Percentiles rank a stretch among this genome's conserved stretches.
Conservation (phyloP, 2,113 vertebrate genomes). For the Typhlomys cinereus region DNA sequence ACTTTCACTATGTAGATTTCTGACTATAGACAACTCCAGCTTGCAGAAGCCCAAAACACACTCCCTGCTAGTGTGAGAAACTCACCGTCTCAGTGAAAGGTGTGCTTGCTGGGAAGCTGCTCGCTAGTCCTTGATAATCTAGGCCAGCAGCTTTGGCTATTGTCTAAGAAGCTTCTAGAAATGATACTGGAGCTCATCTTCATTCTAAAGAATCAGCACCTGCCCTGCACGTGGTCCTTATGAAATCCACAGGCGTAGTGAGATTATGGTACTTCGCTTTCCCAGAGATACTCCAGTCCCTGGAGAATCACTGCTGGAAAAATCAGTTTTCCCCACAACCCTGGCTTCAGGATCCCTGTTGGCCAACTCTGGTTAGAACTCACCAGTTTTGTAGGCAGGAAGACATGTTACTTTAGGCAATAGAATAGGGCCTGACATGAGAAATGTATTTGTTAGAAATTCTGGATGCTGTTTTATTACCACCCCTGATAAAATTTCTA, state of each 20-base stretch:
- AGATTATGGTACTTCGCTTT: neutral
- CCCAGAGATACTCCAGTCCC: too few species aligned
- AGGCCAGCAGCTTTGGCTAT: neutral
- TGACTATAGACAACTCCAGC: neutral
- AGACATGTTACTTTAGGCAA: neutral
- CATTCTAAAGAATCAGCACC: neutral
- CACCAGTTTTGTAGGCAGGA: neutral
- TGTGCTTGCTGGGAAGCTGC: neutral
- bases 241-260: neutral
- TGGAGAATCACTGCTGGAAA: neutral
- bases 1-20: neutral
- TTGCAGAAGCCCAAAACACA: neutral
- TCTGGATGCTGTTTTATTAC: neutral
- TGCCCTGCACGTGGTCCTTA: neutral
- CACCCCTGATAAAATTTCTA: neutral
- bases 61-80: neutral
- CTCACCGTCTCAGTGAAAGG: too few species aligned
- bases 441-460: neutral
- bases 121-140: too few species aligned
- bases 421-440: neutral
- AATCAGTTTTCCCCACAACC: neutral
- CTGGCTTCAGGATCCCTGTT: neutral
- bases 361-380: neutral
- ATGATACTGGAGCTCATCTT: neutral
- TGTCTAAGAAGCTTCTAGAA: neutral